Evolutionary conservation across 2,888 invertebrate genomes (phyloP), one percentile per base, ranked within the genome.

Genomic region (Chloroclysta siterata): DNA sequence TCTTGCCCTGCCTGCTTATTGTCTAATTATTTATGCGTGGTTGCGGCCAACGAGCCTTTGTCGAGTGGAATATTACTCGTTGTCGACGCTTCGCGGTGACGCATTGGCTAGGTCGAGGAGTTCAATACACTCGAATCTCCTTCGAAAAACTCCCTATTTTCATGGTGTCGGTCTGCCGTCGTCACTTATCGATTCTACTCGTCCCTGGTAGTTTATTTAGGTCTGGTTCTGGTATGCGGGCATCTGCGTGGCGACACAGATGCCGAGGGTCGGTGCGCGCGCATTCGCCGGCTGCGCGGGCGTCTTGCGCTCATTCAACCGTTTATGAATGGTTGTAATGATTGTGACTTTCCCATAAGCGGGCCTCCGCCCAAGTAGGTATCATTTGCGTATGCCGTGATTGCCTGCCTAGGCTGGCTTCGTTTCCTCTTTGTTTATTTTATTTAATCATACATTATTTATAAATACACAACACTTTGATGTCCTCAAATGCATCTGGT

Each of bases 21-120:
- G 91, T 89, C 90, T 93, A 91, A 92, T 92, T 91, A 90, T 92
- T 90, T 89, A 89, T 89, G 65, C 65, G 89, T 85, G 84, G 87
- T 86, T 85, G 86, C 84, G 86, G 85, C 84, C 85, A 84, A 81
- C 77, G 80, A 62, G 80, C 77, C 81, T 82, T 82, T 85, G 88
- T 87, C 84, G 83, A 80, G 77, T 85, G 87, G 87, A 88, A 86
- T 85, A 86, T 86, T 89, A 79, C 84, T 78, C 79, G 79, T 76
- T 79, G 80, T 78, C 79, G 79, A 76, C 79, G 80, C 70, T 72
- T 72, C 72, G 74, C 76, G 81, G 82, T 88, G 89, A 90, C 91
- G 86, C 88, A 89, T 87, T 82, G 79, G 69, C 81, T 86, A 87
- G 84, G 81, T 84, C 84, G 84, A 83, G 79, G 86, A 79, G 92